These are phyloP conservation scores for Pygoscelis antarcticus DNA, from an alignment of 2,113 vertebrate species.

Conservation along the genomic window DNA sequence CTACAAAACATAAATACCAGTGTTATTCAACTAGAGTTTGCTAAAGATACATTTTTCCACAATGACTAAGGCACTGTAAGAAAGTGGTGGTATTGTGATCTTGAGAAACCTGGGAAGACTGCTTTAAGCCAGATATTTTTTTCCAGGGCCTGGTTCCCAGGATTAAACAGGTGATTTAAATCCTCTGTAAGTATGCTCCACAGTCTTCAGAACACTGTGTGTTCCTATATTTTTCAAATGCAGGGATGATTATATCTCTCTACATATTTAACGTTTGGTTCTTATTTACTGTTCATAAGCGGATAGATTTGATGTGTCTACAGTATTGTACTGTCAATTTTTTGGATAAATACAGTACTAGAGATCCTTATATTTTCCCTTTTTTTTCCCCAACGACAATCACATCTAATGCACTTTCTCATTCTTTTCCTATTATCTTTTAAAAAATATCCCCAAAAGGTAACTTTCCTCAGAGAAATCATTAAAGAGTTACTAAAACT, in stretches of 20 bases:
- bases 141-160: neutral
- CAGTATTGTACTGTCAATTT: neutral
- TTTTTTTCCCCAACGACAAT: neutral
- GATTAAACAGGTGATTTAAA: neutral
- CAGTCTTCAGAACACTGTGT: neutral
- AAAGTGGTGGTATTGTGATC: neutral
- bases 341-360: neutral
- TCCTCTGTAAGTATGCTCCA: neutral
- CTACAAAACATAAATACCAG: neutral
- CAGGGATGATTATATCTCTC: neutral
- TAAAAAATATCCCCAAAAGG: neutral
- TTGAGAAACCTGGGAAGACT: neutral
- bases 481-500: neutral
- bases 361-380: neutral
- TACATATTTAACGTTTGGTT: neutral
- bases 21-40: neutral
- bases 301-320: neutral
- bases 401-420: neutral
- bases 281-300: neutral
- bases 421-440: neutral
- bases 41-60: neutral
- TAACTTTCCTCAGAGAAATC: neutral
- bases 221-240: neutral
- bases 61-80: neutral
- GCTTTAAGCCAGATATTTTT: neutral